Evolutionary conservation across 2,888 invertebrate genomes (phyloP).

Genomic region (Pammene fasciana): DNA sequence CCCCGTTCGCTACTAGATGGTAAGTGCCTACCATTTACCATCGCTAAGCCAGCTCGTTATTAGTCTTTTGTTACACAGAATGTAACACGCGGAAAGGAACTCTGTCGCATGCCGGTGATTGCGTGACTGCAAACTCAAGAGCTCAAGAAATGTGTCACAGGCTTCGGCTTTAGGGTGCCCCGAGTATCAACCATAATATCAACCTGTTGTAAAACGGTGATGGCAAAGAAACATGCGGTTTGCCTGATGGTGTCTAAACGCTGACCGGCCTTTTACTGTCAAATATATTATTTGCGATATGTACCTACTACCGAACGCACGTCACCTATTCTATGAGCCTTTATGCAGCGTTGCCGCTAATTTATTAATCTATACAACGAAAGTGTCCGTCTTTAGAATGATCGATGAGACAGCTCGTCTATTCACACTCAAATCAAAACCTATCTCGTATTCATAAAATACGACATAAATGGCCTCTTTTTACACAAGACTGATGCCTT

Average conservation of each 20-base stretch:
- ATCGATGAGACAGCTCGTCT: conserved; percentile 32
- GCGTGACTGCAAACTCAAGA: not conserved
- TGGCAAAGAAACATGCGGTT: too few species aligned
- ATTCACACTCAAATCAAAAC: conserved; percentile 30
- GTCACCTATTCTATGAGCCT: not conserved
- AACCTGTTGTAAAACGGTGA: too few species aligned
- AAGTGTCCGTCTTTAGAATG: conserved; percentile 31
- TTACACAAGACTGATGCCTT: conserved; percentile 26
- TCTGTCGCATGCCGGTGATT: conserved; percentile 20
- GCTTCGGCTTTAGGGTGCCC: too few species aligned
- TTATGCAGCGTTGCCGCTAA: conserved; percentile 23
- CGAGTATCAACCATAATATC: too few species aligned
- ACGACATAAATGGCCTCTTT: conserved; percentile 27
- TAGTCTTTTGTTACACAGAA: conserved; percentile 35
- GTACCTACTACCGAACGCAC: not conserved
- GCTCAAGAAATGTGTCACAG: too few species aligned
- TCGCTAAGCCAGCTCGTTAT: conserved; percentile 34
- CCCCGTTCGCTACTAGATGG: conserved; percentile 43
- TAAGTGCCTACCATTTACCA: conserved; percentile 41
- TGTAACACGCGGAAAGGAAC: conserved; percentile 35
- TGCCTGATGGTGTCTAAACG: too few species aligned
- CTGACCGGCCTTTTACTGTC: not conserved
- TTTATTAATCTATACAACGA: conserved; percentile 33
- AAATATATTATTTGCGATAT: not conserved
- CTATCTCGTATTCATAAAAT: conserved; percentile 37